phyloP scores from a whole-genome alignment of 2,797 vertebrate species.

The Momotus momota region DNA sequence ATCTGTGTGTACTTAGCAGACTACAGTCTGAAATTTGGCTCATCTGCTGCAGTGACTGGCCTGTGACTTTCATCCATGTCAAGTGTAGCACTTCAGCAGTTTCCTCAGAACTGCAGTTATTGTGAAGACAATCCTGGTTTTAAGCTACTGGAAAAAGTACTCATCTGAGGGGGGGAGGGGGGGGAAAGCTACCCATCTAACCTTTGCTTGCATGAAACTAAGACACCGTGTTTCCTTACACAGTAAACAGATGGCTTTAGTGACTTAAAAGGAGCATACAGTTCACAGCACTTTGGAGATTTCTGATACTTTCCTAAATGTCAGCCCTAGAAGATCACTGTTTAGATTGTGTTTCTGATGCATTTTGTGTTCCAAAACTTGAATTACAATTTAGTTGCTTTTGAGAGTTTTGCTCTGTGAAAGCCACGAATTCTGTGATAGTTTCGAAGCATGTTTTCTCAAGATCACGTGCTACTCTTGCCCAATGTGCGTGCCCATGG shows the following conservation, averaged over 20 bases:
- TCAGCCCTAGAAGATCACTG: not conserved
- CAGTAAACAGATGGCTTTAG: not conserved
- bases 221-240: not conserved
- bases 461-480: not conserved
- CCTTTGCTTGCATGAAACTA: not conserved
- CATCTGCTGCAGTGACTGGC: not conserved
- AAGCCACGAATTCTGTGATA: not conserved
- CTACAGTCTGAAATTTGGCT: not conserved
- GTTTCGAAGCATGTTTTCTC: not conserved
- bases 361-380: not conserved
- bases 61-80: not conserved
- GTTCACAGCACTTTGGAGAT: accelerated
- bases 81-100: not conserved
- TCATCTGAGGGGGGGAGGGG: too few species aligned
- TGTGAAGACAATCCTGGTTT: not conserved
- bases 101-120: not conserved
- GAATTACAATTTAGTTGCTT: not conserved
- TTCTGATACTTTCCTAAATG: not conserved
- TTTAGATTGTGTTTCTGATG: not conserved
- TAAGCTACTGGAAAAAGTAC: not conserved
- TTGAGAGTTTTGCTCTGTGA: not conserved
- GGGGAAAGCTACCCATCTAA: too few species aligned
- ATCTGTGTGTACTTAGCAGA: not conserved
- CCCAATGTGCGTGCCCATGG: accelerated
- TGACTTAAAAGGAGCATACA: not conserved